phyloP scores from a whole-genome alignment of 2,888 invertebrate genomes.

The Mythimna impura region DNA sequence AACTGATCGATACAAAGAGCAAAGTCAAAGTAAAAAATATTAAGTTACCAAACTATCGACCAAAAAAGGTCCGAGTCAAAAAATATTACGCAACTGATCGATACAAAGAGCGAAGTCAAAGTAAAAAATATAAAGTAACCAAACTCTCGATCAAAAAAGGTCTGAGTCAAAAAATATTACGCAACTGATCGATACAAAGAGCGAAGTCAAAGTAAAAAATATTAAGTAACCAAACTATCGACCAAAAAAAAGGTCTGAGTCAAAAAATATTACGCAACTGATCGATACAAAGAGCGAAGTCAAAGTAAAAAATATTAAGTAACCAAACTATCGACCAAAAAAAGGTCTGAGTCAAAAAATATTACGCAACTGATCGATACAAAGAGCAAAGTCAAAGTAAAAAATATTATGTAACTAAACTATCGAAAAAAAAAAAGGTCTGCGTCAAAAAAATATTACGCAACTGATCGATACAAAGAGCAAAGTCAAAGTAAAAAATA shows the following conservation, averaged over 20 bases:
- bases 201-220: background rate
- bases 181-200: background rate
- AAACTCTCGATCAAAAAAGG: too few species aligned
- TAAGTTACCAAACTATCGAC: too few species aligned
- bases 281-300: background rate
- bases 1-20: background rate
- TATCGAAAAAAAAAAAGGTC: background rate
- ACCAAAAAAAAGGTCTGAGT: too few species aligned
- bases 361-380: background rate
- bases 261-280: too few species aligned
- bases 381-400: background rate
- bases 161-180: background rate
- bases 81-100: too few species aligned
- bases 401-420: background rate
- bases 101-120: background rate
- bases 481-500: too few species aligned
- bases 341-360: background rate
- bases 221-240: too few species aligned
- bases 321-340: too few species aligned
- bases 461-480: background rate
- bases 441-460: background rate
- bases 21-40: background rate
- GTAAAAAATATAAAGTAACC: too few species aligned
- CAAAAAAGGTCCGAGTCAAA: too few species aligned
- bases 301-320: background rate